These are phyloP conservation scores for Drosophila leontia DNA, from an alignment of 1,140 invertebrate genomes.

Conservation along the genomic window DNA sequence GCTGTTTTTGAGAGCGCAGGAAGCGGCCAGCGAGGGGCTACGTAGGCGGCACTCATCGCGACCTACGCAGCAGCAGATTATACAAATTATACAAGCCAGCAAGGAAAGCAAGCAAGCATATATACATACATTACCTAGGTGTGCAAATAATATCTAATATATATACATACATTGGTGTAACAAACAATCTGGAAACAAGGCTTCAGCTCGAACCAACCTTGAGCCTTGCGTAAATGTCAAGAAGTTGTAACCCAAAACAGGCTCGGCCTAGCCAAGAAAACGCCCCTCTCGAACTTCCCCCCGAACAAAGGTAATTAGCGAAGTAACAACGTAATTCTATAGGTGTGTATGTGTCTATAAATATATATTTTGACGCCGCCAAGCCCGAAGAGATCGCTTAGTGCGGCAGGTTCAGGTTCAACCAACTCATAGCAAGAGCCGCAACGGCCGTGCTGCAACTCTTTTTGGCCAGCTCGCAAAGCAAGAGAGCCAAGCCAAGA, in stretches of 20 bases:
- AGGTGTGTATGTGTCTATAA: slow-evolving; percentile 47
- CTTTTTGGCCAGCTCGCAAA: slow-evolving; percentile 7
- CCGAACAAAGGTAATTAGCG: slow-evolving; percentile 40
- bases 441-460: slow-evolving; percentile 1
- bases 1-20: slow-evolving; percentile 17
- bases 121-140: slow-evolving; percentile 36
- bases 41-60: slow-evolving; percentile 16
- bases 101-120: slow-evolving; percentile 18
- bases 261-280: slow-evolving; percentile 25
- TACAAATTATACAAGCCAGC: slow-evolving; percentile 50
- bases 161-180: slow-evolving; percentile 33
- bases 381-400: slow-evolving; percentile 35
- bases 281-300: slow-evolving; percentile 19
- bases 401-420: slow-evolving; percentile 15
- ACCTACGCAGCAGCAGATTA: slow-evolving; percentile 39
- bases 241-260: slow-evolving; percentile 13
- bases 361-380: slow-evolving; percentile 41
- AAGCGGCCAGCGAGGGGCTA: background rate
- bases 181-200: background rate
- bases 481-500: slow-evolving; percentile 1
- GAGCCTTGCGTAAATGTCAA: slow-evolving; percentile 15
- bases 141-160: slow-evolving; percentile 31
- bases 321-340: slow-evolving; percentile 48
- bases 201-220: slow-evolving; percentile 24
- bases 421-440: slow-evolving; percentile 24